Percentiles rank a stretch among this genome's conserved stretches.
phyloP scores from a whole-genome alignment of 2,797 vertebrate genomes.

The Thripadectes ignobilis region DNA sequence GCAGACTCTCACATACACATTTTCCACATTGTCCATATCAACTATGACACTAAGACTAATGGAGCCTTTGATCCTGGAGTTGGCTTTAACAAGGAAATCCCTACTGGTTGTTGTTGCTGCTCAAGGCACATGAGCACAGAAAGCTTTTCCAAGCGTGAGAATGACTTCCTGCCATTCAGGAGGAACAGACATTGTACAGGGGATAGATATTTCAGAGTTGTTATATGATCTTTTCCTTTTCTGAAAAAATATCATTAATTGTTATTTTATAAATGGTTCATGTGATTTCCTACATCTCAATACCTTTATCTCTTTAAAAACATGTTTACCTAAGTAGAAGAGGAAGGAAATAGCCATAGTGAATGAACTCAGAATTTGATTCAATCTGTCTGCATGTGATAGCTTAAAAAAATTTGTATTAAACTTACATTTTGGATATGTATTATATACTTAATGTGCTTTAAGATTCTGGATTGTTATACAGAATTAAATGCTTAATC shows the following conservation, averaged over 20 bases:
- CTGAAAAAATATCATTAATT: background rate
- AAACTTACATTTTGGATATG: background rate
- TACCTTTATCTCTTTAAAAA: background rate
- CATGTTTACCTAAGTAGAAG: background rate
- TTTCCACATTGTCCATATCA: background rate
- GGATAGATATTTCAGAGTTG: background rate
- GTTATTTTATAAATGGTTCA: background rate
- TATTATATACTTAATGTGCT: background rate
- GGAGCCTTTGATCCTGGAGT: background rate
- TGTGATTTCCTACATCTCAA: background rate
- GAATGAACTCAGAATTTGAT: background rate
- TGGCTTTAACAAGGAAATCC: background rate
- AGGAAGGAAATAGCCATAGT: background rate
- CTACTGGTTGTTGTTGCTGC: background rate
- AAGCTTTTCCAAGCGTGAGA: background rate
- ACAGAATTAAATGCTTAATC: background rate
- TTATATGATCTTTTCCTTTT: background rate
- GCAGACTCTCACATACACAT: background rate
- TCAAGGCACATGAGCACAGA: background rate
- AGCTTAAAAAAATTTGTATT: background rate
- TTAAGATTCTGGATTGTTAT: background rate
- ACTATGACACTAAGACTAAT: background rate
- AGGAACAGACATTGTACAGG: background rate
- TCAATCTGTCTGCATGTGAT: background rate
- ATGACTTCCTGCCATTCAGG: background rate